Percentiles rank a stretch among this genome's conserved stretches.
Evolutionary conservation across 2,797 vertebrate species (phyloP).

Genomic region (Cyclura pinguis): DNA sequence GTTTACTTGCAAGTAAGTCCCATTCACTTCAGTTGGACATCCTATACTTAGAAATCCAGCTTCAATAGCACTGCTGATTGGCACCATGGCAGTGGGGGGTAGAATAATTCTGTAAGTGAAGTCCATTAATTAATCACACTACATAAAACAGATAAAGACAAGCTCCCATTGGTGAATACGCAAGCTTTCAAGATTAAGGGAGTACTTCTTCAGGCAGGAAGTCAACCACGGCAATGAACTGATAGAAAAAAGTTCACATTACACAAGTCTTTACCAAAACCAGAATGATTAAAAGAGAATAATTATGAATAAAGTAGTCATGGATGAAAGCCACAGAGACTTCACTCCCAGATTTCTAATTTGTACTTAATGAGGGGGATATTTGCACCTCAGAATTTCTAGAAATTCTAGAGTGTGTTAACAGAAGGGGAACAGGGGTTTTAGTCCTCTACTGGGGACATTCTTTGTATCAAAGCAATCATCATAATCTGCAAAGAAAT

Average conservation of each 20-base stretch:
- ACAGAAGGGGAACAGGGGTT: neutral
- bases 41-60: neutral
- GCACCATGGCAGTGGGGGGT: neutral
- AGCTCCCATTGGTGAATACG: neutral
- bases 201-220: neutral
- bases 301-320: conserved; percentile 4
- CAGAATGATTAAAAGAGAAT: neutral
- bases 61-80: neutral
- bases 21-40: conserved; percentile 8
- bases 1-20: conserved; percentile 9
- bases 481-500: conserved; percentile 8
- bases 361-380: conserved; percentile 13
- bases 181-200: conserved; percentile 21
- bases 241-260: neutral
- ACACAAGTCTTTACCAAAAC: conserved; percentile 8
- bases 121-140: neutral
- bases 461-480: conserved; percentile 1
- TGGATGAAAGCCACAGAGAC: conserved; percentile 12
- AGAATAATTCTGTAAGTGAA: neutral
- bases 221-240: neutral
- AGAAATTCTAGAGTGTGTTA: neutral
- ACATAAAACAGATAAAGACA: conserved; percentile 12
- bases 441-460: neutral
- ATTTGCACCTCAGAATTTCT: neutral
- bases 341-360: neutral